Evolutionary conservation across 2,888 invertebrate genomes (phyloP).

Genomic region (Mimumesa dahlbomi): DNA sequence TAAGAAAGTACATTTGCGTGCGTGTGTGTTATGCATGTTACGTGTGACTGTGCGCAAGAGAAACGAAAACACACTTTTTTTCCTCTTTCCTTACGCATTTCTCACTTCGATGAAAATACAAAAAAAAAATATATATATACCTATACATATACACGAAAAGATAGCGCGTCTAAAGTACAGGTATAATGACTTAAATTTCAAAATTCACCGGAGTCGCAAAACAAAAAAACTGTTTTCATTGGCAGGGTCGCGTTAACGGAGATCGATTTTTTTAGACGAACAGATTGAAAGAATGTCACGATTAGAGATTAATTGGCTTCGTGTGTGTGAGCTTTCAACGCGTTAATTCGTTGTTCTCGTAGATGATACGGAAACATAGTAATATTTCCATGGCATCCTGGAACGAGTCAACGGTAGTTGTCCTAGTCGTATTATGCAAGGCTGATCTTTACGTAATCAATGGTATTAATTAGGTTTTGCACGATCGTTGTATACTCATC

Average conservation of each 20-base stretch:
- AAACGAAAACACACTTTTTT: conserved; percentile 11
- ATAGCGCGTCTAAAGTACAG: too few relatives aligned
- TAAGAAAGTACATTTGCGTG: conserved; percentile 3
- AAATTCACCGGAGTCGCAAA: not conserved
- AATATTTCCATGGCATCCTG: too few relatives aligned
- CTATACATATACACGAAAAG: too few relatives aligned
- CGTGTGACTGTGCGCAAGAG: conserved; percentile 3
- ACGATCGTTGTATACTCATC: conserved; percentile 23
- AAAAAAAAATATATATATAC: too few relatives aligned
- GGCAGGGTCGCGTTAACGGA: not conserved
- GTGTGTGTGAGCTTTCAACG: too few relatives aligned
- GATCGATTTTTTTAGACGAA: not conserved
- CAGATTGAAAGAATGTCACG: not conserved
- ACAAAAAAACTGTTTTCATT: not conserved
- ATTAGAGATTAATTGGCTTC: too few relatives aligned
- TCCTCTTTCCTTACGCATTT: not conserved
- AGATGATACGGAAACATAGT: too few relatives aligned
- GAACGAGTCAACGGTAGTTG: conserved; percentile 8
- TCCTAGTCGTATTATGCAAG: conserved; percentile 28
- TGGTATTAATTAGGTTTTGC: conserved; percentile 32
- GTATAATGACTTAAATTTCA: not conserved
- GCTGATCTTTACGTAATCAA: conserved; percentile 21
- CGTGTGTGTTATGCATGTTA: conserved; percentile 17
- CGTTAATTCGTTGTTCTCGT: too few relatives aligned
- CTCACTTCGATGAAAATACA: conserved; percentile 1